A percentile compares a stretch with the other conserved stretches of the same genome.
These are phyloP conservation scores for Cenopis cana DNA, from an alignment of 2,888 invertebrate species.

Conservation along the genomic window DNA sequence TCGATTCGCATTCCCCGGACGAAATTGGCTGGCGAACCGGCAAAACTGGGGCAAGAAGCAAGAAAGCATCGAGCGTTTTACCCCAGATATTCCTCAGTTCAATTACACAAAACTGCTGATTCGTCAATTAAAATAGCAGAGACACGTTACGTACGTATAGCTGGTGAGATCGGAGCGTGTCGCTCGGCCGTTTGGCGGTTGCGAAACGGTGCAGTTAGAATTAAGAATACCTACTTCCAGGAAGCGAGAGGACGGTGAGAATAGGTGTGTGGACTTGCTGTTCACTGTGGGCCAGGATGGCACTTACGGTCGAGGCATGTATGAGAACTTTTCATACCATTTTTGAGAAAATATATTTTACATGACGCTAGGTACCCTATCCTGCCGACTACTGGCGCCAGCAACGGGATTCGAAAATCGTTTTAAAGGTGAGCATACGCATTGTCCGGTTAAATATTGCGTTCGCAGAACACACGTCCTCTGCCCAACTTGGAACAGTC, in stretches of 20 bases:
- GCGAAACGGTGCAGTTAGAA: constrained; percentile 55
- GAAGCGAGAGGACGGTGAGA: constrained; percentile 41
- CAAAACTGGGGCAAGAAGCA: constrained; percentile 79
- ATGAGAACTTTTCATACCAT: too few relatives aligned
- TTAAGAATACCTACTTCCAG: constrained; percentile 51
- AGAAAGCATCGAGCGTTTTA: constrained; percentile 69
- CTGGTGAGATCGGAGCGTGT: constrained; percentile 55
- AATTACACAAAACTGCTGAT: constrained; percentile 30
- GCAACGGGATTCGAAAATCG: too few relatives aligned
- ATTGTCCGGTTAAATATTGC: constrained; percentile 60
- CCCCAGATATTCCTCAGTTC: constrained; percentile 53
- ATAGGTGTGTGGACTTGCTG: too few relatives aligned
- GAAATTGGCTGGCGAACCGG: constrained; percentile 80
- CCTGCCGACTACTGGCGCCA: too few relatives aligned
- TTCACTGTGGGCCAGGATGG: too few relatives aligned
- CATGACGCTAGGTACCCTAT: too few relatives aligned
- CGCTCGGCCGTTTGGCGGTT: constrained; percentile 58
- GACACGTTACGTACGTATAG: constrained; percentile 50
- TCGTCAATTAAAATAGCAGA: constrained; percentile 35
- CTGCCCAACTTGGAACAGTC: constrained; percentile 69
- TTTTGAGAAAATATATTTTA: too few relatives aligned
- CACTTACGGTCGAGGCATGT: too few relatives aligned
- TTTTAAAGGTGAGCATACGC: constrained; percentile 3
- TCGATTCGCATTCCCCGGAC: constrained; percentile 63
- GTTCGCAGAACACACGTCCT: constrained; percentile 69